These are phyloP conservation scores for Spatulosminthurus flaviceps DNA, from an alignment of 2,888 invertebrate genomes.

Conservation along the genomic window DNA sequence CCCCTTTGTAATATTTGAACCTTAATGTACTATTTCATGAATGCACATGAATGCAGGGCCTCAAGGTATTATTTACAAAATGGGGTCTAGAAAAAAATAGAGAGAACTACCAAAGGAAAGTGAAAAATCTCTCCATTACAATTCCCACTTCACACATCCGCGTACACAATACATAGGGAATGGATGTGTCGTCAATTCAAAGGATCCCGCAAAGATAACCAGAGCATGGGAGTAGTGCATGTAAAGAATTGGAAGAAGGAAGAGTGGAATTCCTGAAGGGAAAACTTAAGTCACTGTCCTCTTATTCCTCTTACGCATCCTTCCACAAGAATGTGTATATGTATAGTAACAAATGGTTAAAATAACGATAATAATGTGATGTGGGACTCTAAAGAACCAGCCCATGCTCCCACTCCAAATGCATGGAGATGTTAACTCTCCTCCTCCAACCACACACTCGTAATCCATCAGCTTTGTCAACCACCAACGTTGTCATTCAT, in stretches of 20 bases:
- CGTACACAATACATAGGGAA: not conserved
- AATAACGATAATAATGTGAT: too few relatives aligned
- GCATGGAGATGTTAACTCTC: not conserved
- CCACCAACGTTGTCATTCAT: conserved; percentile 6
- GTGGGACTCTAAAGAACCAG: too few relatives aligned
- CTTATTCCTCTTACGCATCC: not conserved
- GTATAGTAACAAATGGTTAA: not conserved
- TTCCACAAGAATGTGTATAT: not conserved
- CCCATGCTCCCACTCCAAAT: too few relatives aligned
- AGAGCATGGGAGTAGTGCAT: not conserved
- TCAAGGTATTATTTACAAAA: too few relatives aligned
- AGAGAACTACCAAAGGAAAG: not conserved
- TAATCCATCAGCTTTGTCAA: conserved; percentile 29
- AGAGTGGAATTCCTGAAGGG: conserved; percentile 23
- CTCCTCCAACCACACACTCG: not conserved
- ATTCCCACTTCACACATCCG: not conserved
- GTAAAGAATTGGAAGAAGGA: conserved; percentile 16
- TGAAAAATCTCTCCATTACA: not conserved
- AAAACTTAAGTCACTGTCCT: conserved; percentile 4
- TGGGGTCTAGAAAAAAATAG: too few relatives aligned
- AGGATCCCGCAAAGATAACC: not conserved
- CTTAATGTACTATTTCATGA: too few relatives aligned
- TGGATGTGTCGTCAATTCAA: not conserved
- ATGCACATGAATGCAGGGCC: too few relatives aligned
- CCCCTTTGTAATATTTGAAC: too few relatives aligned